Percentiles rank a stretch among this genome's conserved stretches.
phyloP scores from a whole-genome alignment of 2,888 invertebrate genomes.

The Spilosoma lubricipeda region DNA sequence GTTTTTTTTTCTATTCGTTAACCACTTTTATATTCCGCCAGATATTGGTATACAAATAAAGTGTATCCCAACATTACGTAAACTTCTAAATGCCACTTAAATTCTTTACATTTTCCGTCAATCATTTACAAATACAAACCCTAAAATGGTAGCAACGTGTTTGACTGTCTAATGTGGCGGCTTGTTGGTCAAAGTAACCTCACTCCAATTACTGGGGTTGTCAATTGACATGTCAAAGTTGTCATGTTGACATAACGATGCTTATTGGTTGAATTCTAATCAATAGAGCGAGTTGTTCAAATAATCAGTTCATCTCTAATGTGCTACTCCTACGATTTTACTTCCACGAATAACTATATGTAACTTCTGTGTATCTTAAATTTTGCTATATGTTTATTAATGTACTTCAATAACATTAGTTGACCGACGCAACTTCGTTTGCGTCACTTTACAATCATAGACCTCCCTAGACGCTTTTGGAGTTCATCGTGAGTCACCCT shows the following conservation, averaged over 20 bases:
- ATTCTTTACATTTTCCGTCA: neutral
- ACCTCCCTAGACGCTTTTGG: too few species aligned
- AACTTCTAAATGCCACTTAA: neutral
- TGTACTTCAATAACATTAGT: too few species aligned
- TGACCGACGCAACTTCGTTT: too few species aligned
- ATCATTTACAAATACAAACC: neutral
- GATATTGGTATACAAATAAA: neutral
- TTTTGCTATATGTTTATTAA: too few species aligned
- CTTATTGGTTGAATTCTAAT: conserved; percentile 21
- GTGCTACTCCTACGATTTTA: conserved; percentile 3
- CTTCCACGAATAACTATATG: neutral
- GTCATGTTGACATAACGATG: conserved; percentile 15
- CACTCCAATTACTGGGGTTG: conserved; percentile 27
- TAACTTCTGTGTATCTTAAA: too few species aligned
- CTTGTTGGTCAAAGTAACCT: conserved; percentile 32
- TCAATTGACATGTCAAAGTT: conserved; percentile 21
- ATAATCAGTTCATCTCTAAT: neutral
- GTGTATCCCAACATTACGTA: neutral
- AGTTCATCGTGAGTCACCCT: too few species aligned
- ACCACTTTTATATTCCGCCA: too few species aligned
- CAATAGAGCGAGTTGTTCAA: conserved; percentile 2
- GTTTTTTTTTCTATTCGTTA: too few species aligned
- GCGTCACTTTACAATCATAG: too few species aligned
- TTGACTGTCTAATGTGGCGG: conserved; percentile 13
- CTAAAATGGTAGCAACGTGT: neutral